Percentiles rank a stretch among this genome's conserved stretches.
phyloP scores from a whole-genome alignment of 1,140 invertebrate genomes.

The Schlechtendalia chinensis region DNA sequence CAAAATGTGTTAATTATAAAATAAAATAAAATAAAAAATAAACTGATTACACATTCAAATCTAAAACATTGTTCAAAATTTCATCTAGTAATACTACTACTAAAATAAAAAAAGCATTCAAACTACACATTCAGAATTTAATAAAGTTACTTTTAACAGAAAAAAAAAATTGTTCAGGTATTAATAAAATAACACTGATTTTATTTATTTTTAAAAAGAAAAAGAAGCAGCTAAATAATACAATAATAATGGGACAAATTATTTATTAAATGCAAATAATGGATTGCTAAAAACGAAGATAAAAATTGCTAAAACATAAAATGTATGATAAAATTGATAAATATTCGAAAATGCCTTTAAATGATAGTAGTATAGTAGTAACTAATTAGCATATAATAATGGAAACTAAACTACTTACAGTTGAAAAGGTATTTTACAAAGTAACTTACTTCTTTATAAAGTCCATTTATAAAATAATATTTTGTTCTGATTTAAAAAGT shows the following conservation, averaged over 20 bases:
- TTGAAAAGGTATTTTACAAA: not conserved
- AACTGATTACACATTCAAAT: slow-evolving; percentile 20
- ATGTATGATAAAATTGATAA: too few species aligned
- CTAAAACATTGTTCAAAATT: not conserved
- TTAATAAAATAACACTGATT: too few species aligned
- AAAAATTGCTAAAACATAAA: not conserved
- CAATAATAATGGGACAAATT: too few species aligned
- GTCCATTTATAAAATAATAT: not conserved
- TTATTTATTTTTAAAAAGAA: too few species aligned
- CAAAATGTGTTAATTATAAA: slow-evolving; percentile 60
- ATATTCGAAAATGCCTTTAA: not conserved
- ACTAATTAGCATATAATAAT: slow-evolving; percentile 12
- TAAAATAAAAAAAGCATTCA: not conserved
- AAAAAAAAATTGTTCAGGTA: too few species aligned
- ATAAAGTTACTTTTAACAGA: not conserved
- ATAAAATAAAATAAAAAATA: slow-evolving; percentile 57
- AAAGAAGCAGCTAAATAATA: too few species aligned
- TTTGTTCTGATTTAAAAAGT: not conserved
- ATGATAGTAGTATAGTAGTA: not conserved
- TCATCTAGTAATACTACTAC: not conserved
- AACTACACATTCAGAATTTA: not conserved
- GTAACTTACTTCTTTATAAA: slow-evolving; percentile 3
- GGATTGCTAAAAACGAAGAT: too few species aligned
- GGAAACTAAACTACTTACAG: not conserved
- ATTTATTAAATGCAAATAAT: too few species aligned